A percentile compares a stretch with the other conserved stretches of the same genome.
Conservation (phyloP, 2,888 invertebrate genomes). For the Lepidochrysops patricia region DNA sequence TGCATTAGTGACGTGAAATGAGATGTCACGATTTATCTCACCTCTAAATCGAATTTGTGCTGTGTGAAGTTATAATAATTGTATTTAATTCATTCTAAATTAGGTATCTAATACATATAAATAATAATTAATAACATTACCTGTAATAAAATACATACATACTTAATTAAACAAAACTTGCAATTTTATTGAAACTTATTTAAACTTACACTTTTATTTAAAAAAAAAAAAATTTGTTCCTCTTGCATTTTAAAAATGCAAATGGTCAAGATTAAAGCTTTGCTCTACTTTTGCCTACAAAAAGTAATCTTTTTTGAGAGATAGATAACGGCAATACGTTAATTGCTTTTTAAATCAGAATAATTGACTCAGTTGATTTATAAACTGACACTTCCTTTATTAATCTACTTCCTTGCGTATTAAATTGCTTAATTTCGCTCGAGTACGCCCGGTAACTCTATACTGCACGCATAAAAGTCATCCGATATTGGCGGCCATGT, state of each 20-base stretch:
- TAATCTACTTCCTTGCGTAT: constrained; percentile 33
- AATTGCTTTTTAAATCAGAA: background rate
- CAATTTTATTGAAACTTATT: too few species aligned
- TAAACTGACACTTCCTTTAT: constrained; percentile 16
- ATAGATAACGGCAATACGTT: background rate
- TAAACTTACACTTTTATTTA: too few species aligned
- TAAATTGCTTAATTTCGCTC: constrained; percentile 52
- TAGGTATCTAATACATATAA: too few species aligned
- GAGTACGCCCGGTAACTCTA: constrained; percentile 49
- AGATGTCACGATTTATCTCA: background rate
- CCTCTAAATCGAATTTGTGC: background rate
- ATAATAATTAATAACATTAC: too few species aligned
- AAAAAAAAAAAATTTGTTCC: background rate
- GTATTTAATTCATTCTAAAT: too few species aligned
- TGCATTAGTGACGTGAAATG: constrained; percentile 3
- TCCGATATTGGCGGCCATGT: constrained; percentile 37
- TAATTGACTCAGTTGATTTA: background rate
- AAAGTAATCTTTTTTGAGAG: background rate
- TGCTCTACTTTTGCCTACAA: background rate
- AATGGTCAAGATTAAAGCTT: too few species aligned
- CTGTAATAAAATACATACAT: too few species aligned
- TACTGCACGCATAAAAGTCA: constrained; percentile 52
- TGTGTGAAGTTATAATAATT: background rate
- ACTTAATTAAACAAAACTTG: too few species aligned
- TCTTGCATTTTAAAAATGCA: too few species aligned